These are phyloP conservation scores for Philotrypesis tridentata DNA, from an alignment of 1,140 invertebrate genomes.

Conservation along the genomic window DNA sequence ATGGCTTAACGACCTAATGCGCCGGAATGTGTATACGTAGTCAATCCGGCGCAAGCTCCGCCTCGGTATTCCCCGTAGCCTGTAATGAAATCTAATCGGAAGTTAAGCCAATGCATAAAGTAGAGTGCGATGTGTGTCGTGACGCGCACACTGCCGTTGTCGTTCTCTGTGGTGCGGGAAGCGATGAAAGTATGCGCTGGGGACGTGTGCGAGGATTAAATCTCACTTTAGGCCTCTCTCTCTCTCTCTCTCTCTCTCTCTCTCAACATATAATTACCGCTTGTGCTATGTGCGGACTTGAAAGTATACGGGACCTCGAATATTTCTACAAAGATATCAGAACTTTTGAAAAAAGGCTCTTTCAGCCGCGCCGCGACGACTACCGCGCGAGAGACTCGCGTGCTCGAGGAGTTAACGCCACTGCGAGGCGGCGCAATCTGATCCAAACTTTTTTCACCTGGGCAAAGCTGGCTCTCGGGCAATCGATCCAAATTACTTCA, in stretches of 20 bases:
- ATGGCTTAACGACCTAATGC: conserved; percentile 55
- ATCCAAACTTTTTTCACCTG: not conserved
- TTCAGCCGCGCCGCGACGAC: not conserved
- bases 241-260: too few species aligned
- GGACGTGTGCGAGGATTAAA: too few species aligned
- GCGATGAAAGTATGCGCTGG: too few species aligned
- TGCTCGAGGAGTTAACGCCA: conserved; percentile 21
- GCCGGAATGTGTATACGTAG: conserved; percentile 33
- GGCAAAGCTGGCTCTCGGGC: not conserved
- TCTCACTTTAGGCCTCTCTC: too few species aligned
- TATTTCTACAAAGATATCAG: conserved; percentile 4
- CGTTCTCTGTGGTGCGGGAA: too few species aligned
- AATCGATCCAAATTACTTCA: conserved; percentile 39
- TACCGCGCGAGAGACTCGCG: not conserved
- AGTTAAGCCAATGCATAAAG: not conserved
- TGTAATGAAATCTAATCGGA: not conserved
- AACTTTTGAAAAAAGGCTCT: not conserved
- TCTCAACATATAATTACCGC: too few species aligned
- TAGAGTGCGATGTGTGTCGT: too few species aligned
- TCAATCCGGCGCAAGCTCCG: not conserved
- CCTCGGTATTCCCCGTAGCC: not conserved
- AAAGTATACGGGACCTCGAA: not conserved
- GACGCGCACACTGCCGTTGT: too few species aligned
- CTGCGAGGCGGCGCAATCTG: conserved; percentile 6
- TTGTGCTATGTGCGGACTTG: too few species aligned